phyloP scores from a whole-genome alignment of 2,113 vertebrate genomes.

The Perognathus longimembris region DNA sequence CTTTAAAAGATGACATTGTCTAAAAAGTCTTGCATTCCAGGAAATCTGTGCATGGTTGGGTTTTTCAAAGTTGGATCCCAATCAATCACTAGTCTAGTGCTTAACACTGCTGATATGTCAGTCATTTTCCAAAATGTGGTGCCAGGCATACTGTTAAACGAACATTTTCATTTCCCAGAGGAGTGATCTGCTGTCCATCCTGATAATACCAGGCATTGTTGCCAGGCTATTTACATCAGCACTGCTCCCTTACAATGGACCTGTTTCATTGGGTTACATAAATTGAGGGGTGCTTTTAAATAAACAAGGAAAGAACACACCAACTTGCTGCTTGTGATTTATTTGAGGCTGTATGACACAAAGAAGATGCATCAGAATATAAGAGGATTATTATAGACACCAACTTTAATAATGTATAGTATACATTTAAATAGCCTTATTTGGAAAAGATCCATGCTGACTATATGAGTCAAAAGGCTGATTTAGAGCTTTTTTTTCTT shows the following conservation, averaged over 20 bases:
- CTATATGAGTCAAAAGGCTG: slow-evolving; percentile 67
- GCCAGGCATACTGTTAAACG: slow-evolving; percentile 63
- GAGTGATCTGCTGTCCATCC: slow-evolving; percentile 68
- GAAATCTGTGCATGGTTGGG: not conserved
- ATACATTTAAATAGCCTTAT: slow-evolving; percentile 80
- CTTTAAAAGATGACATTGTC: not conserved
- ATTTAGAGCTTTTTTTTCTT: slow-evolving; percentile 74
- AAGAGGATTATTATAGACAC: slow-evolving; percentile 79
- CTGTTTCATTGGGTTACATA: slow-evolving; percentile 74
- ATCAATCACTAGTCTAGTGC: slow-evolving; percentile 64
- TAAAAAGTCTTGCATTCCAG: not conserved
- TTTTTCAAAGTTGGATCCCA: slow-evolving; percentile 49
- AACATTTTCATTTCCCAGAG: slow-evolving; percentile 76
- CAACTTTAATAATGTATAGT: slow-evolving; percentile 70
- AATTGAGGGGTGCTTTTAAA: slow-evolving; percentile 75
- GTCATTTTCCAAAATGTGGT: slow-evolving; percentile 47
- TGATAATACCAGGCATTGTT: slow-evolving; percentile 68
- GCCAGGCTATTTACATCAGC: slow-evolving; percentile 69
- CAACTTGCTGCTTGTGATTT: slow-evolving; percentile 68
- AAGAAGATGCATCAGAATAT: slow-evolving; percentile 79
- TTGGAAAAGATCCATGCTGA: slow-evolving; percentile 78
- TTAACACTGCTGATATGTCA: slow-evolving; percentile 58
- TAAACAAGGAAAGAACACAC: slow-evolving; percentile 46
- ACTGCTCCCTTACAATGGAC: slow-evolving; percentile 41
- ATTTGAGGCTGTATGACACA: slow-evolving; percentile 68